Evolutionary conservation across 2,113 vertebrate genomes (phyloP).

Genomic region (Silurus asotus): DNA sequence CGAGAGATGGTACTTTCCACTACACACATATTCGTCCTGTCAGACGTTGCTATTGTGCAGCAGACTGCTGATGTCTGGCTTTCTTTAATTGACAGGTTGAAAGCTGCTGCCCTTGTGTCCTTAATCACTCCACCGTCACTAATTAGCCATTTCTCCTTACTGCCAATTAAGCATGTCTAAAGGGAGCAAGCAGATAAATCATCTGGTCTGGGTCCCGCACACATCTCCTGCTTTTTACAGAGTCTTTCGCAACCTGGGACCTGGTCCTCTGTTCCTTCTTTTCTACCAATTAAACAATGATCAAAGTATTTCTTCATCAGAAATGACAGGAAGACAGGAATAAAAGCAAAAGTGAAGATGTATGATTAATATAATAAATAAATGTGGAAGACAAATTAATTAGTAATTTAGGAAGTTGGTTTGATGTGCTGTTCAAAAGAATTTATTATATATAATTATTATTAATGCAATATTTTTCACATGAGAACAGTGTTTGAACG

Average conservation of each 20-base stretch:
- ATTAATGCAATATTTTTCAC: neutral
- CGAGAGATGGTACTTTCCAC: neutral
- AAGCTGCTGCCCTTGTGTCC: constrained; percentile 59
- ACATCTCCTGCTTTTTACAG: constrained; percentile 59
- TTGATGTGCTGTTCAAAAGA: constrained; percentile 45
- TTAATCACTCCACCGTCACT: constrained; percentile 63
- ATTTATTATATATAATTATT: neutral
- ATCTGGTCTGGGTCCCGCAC: constrained; percentile 49
- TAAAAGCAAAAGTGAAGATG: constrained; percentile 46
- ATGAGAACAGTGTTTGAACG: neutral
- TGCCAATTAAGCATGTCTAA: constrained; percentile 70
- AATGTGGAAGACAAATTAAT: constrained; percentile 40
- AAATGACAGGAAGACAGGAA: constrained; percentile 48
- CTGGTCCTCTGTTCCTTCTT: constrained; percentile 38
- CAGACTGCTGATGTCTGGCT: constrained; percentile 53
- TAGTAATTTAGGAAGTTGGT: constrained; percentile 29
- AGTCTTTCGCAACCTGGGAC: constrained; percentile 17
- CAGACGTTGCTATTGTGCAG: constrained; percentile 55
- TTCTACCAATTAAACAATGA: constrained; percentile 66
- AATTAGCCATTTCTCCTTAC: constrained; percentile 68
- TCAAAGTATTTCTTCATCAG: constrained; percentile 68
- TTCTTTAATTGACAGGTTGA: constrained; percentile 67
- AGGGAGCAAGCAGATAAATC: constrained; percentile 67
- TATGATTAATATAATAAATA: constrained; percentile 57
- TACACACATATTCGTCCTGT: constrained; percentile 31